Conservation (phyloP, 1,140 invertebrate species). For the Heliconius hermathena region DNA sequence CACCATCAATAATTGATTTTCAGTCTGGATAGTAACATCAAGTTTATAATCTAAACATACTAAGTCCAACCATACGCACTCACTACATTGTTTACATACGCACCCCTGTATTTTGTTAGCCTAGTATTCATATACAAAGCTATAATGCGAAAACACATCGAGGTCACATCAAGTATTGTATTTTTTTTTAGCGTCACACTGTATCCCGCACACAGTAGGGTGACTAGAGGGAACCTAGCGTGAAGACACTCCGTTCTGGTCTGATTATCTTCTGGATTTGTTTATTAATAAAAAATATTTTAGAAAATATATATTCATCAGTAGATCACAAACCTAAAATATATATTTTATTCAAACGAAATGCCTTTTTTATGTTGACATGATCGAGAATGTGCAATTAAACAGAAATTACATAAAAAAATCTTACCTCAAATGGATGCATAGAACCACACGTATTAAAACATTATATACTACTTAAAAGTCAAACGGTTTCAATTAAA, state of each 20-base stretch:
- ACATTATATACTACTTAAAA: neutral
- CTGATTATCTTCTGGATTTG: no score
- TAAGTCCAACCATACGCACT: neutral
- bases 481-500: neutral
- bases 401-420: neutral
- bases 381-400: no score
- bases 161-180: neutral
- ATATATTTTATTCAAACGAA: no score
- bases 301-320: no score
- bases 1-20: neutral
- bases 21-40: neutral
- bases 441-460: neutral
- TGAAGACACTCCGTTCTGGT: no score
- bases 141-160: neutral
- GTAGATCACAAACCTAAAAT: no score
- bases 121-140: neutral
- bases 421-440: neutral
- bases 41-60: neutral
- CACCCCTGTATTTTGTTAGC: conserved; percentile 4
- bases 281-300: no score
- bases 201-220: no score
- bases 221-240: no score
- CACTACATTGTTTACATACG: neutral
- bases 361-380: no score
- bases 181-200: no score